Evolutionary conservation across 2,113 vertebrate genomes (phyloP).

Genomic region (Psophia crepitans): DNA sequence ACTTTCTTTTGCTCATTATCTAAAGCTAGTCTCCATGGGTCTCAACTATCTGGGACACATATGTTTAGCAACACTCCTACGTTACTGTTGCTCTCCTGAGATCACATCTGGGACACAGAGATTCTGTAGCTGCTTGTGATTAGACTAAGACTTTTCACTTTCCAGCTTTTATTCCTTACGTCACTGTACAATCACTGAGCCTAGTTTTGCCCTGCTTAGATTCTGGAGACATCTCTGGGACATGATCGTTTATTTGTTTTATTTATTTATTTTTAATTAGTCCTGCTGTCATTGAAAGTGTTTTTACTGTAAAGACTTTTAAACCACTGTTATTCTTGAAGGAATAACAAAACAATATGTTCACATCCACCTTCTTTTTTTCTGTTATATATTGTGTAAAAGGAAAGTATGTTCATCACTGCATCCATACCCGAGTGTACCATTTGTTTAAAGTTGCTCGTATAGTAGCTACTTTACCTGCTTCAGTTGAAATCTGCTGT

Average conservation of each 20-base stretch:
- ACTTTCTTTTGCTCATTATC: conserved; percentile 11
- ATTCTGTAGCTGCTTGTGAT: conserved; percentile 30
- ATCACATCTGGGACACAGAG: conserved; percentile 22
- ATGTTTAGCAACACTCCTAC: conserved; percentile 26
- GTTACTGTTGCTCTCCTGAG: conserved; percentile 17
- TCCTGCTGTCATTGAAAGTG: background rate
- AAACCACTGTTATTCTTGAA: background rate
- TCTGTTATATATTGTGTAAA: background rate
- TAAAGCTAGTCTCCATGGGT: background rate
- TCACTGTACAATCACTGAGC: background rate
- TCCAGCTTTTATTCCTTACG: background rate
- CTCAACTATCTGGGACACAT: conserved; percentile 26
- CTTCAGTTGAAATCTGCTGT: background rate
- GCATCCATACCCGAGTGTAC: background rate
- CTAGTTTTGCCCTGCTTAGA: background rate
- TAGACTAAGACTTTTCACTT: background rate
- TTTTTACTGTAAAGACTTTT: background rate
- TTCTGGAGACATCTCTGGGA: background rate
- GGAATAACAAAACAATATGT: background rate
- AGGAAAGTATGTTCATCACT: background rate
- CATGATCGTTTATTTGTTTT: background rate
- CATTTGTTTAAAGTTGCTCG: background rate
- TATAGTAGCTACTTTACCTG: background rate
- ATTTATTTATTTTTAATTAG: background rate
- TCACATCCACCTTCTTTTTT: background rate